Evolutionary conservation across 2,797 vertebrate species (phyloP), one percentile per base, ranked within the genome.

Genomic region (Urophycis tenuis): DNA sequence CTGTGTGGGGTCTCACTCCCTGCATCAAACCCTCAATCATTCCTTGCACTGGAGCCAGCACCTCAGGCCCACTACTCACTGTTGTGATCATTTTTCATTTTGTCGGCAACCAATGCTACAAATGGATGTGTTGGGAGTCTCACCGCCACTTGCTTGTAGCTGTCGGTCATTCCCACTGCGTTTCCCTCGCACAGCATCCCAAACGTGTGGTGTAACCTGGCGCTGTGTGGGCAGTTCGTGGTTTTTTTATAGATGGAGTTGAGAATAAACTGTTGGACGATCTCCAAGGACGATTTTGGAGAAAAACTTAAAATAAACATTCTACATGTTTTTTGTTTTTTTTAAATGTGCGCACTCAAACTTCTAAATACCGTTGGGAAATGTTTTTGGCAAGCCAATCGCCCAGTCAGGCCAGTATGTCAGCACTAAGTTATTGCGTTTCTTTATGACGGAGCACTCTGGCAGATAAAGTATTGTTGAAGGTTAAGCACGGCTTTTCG

Each of bases 71-170:
- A 19, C 22, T 22, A 22, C 22, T 60, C n/a, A 12, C 60, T 67
- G 60, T 67, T 67, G 60, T 67, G 60, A 67, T 67, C 60, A 67
- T 29, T 67, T 67, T 29, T 67, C n/a, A 67, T 67, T 67, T 67
- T 67, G 60, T 67, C n/a, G 60, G n/a, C n/a, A 29, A 29, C 60
- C 60, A 29, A 29, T 29, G 9, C 60, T 67, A 67, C 25, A 67
- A 67, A 29, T 29, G n/a, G 60, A 29, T 67, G 39, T 67, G 60
- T 67, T 17, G 60, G 60, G n/a, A 67, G 60, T 67, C 29, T 67
- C 29, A 67, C n/a, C 60, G 10, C 1, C 60, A 67, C 53, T 29
- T 29, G 60, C 25, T 67, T 67, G 60, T 67, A 67, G 25, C 60
- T 67, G 60, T 67, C 60, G n/a, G 25, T 67, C 60, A 67, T 29